Base-by-base conservation (phyloP, 2,113 vertebrate species). In the Rhynchomys soricoides region DNA sequence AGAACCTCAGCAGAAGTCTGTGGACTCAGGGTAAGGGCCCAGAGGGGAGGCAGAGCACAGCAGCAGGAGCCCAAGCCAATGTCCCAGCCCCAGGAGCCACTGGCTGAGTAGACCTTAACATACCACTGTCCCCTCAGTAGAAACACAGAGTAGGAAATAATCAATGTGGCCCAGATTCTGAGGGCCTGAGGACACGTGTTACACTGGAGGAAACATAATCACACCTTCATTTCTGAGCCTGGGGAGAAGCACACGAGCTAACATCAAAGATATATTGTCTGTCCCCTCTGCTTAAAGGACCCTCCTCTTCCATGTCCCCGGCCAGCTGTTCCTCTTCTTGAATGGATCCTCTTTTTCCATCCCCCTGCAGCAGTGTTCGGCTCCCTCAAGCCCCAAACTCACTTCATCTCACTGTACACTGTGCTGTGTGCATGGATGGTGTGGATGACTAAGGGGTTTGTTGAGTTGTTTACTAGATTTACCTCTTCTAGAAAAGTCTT, bases 381-480 rank as follows among this genome's bases (percentile, higher is more conserved):
- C 48, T 82, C 37, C 55, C 66, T 45, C 16, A 45, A 48, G 59
- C 59, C 82, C 29, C 40, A 34, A 11, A 21, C 43, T 5, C 50
- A 15, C 3, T 0, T 68, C 21, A 19, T 83, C 0, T 66, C 11
- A 0, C 29, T 40, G 37, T 71, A 11, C 37, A 1, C 11, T n/a
- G n/a, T n/a, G 31, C 7, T 31, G 17, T 17, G 78, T 59, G 11
- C 31, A 13, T 26, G 45, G 64, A 82, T 68, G n/a, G 34, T 11
- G 0, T 2, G 15, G n/a, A 6, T 77, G 43, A 70, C 22, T 52
- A 52, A 48, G 50, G 52, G 50, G 45, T 52, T 34, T 10, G 4
- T 57, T 75, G 48, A 79, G 48, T n/a, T 75, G 26, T 45, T 52
- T 43, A 34, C 40, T 73, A 21, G 45, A 70, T 50, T 73, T 90